Base-by-base conservation (phyloP, 2,113 vertebrate species). In the Hipposideros armiger region DNA sequence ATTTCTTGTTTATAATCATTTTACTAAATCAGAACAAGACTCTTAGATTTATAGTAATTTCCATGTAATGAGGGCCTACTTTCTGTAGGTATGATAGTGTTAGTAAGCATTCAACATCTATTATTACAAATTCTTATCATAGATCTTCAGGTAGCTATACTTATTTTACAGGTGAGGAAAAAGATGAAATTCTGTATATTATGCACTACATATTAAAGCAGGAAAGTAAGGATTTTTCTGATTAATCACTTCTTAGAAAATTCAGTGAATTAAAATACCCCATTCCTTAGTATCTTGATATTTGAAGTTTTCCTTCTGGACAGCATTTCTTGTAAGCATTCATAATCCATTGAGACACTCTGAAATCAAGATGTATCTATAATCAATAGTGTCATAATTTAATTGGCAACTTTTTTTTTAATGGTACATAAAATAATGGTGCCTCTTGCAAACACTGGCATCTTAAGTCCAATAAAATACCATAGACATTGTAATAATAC, bases 151-250 rank as follows among this genome's bases (percentile, higher is more conserved):
- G n/a, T 94, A 83, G 77, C 76, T 83, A 52, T 94, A n/a, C 60
- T 17, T 50, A 72, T 87, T 95, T 95, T 97, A 90, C 58, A 95
- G 30, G 26, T 87, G 13, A 94, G 50, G 42, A 94, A 84, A 40
- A 95, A 74, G 50, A 58, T 96, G 62, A 90, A 92, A 94, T 96
- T 97, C 24, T 87, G 28, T 80, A 58, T 22, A 45, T 90, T 9
- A 28, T 73, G 73, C 36, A 64, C 13, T 94, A 62, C n/a, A 78
- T 86, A 81, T 78, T 90, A 91, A 94, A 96, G 54, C 15, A 95
- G 90, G 58, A 78, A 96, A 94, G 45, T 91, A 90, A 94, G 20
- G 66, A 84, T 62, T 96, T 96, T 97, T 80, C 36, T 92, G 40
- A 52, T 95, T 70, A 92, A 66, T 95, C 45, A 81, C 28, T 50